These are phyloP conservation scores for Omphaloscelis lunosa DNA, from an alignment of 2,888 invertebrate genomes.

Conservation along the genomic window DNA sequence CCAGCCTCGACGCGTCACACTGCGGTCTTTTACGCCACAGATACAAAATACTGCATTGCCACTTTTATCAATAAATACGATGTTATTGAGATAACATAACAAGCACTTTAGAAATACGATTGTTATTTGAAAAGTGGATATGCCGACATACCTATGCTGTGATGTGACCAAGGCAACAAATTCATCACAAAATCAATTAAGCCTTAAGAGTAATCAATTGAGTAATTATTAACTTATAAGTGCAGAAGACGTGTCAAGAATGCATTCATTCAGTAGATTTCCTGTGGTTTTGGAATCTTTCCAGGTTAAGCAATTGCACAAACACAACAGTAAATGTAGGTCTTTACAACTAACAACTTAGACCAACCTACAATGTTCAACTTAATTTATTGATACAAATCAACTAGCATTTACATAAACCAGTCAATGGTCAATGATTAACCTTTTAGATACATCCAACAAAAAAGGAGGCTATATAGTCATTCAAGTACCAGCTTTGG, in stretches of 20 bases:
- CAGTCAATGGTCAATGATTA: slow-evolving; percentile 13
- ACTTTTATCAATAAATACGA: slow-evolving; percentile 76
- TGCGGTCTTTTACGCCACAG: slow-evolving; percentile 81
- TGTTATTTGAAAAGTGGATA: slow-evolving; percentile 38
- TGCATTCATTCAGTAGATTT: slow-evolving; percentile 43
- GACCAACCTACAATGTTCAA: neutral
- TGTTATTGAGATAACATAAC: slow-evolving; percentile 58
- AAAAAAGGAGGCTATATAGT: slow-evolving; percentile 10
- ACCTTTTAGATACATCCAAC: neutral
- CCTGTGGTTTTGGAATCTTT: slow-evolving; percentile 6
- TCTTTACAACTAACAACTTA: neutral
- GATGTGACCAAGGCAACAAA: slow-evolving; percentile 15
- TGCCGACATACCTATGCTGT: slow-evolving; percentile 8
- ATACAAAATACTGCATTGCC: slow-evolving; percentile 86
- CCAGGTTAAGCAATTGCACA: neutral
- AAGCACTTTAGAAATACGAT: slow-evolving; percentile 45
- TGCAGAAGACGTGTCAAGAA: neutral
- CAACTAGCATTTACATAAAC: slow-evolving; percentile 5
- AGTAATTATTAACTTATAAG: neutral
- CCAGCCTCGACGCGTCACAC: slow-evolving; percentile 83
- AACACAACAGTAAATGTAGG: neutral
- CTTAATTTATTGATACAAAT: slow-evolving; percentile 10
- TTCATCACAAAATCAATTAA: slow-evolving; percentile 20
- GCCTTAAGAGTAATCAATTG: neutral
- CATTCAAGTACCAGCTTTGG: neutral